Evolutionary conservation across 2,113 vertebrate genomes (phyloP).

Genomic region (Cygnus atratus): DNA sequence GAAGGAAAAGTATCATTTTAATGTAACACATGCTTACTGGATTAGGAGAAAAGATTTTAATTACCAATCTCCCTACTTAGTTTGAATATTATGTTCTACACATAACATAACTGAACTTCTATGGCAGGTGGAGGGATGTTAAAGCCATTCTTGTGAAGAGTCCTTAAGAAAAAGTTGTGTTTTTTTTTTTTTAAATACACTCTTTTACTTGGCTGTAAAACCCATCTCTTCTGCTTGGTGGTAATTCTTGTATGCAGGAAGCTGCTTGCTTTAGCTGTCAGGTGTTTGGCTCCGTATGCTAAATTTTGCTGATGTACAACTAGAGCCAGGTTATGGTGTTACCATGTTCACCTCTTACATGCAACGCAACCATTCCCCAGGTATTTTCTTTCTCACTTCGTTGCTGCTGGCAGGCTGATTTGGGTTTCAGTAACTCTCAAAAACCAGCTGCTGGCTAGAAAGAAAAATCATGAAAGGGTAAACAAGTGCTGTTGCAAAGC

Average conservation of each 20-base stretch:
- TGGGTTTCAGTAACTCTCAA: neutral
- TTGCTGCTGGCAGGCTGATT: neutral
- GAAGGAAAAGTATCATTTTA: accelerated
- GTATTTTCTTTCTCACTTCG: neutral
- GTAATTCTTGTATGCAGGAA: neutral
- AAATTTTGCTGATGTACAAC: neutral
- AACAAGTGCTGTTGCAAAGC: accelerated
- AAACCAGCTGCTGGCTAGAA: neutral
- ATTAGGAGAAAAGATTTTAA: neutral
- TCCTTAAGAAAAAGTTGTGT: neutral
- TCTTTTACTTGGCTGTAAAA: too few species aligned
- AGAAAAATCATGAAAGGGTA: neutral
- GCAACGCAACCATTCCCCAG: neutral
- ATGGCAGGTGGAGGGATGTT: neutral
- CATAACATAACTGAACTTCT: too few species aligned
- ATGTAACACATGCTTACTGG: neutral
- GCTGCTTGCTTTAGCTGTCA: neutral
- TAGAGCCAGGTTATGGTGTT: neutral
- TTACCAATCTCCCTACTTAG: neutral
- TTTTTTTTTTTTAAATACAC: too few species aligned
- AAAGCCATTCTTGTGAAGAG: neutral
- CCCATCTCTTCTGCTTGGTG: neutral
- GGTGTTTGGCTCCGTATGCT: neutral
- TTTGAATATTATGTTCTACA: neutral
- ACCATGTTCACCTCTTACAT: neutral